A percentile compares a stretch with the other conserved stretches of the same genome.
These are phyloP conservation scores for Catagonus wagneri DNA, from an alignment of 2,113 vertebrate species.

Conservation along the genomic window DNA sequence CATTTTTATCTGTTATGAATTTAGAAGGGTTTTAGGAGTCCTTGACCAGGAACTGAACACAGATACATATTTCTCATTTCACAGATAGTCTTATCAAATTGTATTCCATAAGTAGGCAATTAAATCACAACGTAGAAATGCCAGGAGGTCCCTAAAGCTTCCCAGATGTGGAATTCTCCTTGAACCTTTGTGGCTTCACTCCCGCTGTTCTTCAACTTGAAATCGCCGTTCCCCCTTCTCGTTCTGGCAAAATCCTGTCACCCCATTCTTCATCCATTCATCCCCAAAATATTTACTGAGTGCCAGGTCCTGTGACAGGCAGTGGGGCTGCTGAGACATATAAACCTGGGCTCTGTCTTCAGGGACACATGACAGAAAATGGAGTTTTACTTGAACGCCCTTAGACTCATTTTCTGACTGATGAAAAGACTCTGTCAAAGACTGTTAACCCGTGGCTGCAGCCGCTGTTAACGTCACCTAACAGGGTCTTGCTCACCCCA, in stretches of 20 bases:
- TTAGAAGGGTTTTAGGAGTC: fast-evolving
- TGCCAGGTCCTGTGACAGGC: not conserved
- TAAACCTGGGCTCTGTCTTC: conserved; percentile 31
- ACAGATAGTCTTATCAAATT: not conserved
- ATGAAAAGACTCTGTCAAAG: conserved; percentile 41
- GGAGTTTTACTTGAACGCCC: conserved; percentile 22
- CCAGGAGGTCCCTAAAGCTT: not conserved
- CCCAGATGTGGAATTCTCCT: not conserved
- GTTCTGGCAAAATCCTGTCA: not conserved
- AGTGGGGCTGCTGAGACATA: not conserved
- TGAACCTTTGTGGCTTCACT: not conserved
- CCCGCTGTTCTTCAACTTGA: not conserved
- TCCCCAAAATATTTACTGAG: not conserved
- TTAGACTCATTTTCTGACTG: conserved; percentile 54
- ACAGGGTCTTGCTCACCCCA: not conserved
- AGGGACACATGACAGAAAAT: not conserved
- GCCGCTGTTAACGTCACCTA: not conserved
- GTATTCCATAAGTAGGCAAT: not conserved
- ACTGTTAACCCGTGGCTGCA: not conserved
- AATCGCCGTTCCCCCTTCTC: not conserved
- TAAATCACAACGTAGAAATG: not conserved
- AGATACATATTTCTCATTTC: not conserved
- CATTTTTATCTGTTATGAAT: not conserved
- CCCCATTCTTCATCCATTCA: not conserved
- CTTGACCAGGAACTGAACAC: not conserved